A percentile compares a stretch with the other conserved stretches of the same genome.
These are phyloP conservation scores for Eciton burchellii DNA, from an alignment of 1,140 invertebrate species.

Conservation along the genomic window DNA sequence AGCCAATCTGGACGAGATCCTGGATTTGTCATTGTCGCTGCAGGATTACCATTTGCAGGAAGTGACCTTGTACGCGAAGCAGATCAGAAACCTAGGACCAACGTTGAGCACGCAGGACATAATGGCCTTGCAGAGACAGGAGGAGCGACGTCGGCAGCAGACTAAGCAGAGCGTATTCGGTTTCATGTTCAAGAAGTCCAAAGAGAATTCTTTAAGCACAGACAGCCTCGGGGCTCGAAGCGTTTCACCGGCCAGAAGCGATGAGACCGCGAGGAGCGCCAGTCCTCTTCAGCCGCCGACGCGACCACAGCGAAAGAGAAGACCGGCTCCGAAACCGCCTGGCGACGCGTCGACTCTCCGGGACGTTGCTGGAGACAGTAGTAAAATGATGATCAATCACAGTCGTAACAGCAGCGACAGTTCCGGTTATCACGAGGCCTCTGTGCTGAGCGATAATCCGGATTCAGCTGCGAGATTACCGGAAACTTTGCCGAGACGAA, in stretches of 20 bases:
- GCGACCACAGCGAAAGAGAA: constrained; percentile 86
- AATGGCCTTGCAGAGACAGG: constrained; percentile 87
- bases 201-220: constrained; percentile 85
- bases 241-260: constrained; percentile 85
- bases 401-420: constrained; percentile 92
- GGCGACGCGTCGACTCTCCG: constrained; percentile 4
- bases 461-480: constrained; percentile 82
- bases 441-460: constrained; percentile 88
- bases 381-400: constrained; percentile 87
- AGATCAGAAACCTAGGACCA: constrained; percentile 84
- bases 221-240: constrained; percentile 85
- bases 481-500: constrained; percentile 82
- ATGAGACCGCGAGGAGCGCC: constrained; percentile 82
- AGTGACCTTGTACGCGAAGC: constrained; percentile 87
- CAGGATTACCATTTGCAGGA: constrained; percentile 90
- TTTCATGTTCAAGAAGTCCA: constrained; percentile 86
- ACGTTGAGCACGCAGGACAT: constrained; percentile 88
- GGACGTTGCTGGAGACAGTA: not conserved
- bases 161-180: constrained; percentile 86
- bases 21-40: constrained; percentile 87
- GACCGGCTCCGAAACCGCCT: constrained; percentile 88
- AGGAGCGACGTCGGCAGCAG: constrained; percentile 86
- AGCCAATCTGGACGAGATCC: constrained; percentile 88
- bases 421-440: constrained; percentile 91
- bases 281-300: constrained; percentile 82